A percentile compares a stretch with the other conserved stretches of the same genome.
Evolutionary conservation across 2,113 vertebrate species (phyloP).

Genomic region (Ammodramus savannarum): DNA sequence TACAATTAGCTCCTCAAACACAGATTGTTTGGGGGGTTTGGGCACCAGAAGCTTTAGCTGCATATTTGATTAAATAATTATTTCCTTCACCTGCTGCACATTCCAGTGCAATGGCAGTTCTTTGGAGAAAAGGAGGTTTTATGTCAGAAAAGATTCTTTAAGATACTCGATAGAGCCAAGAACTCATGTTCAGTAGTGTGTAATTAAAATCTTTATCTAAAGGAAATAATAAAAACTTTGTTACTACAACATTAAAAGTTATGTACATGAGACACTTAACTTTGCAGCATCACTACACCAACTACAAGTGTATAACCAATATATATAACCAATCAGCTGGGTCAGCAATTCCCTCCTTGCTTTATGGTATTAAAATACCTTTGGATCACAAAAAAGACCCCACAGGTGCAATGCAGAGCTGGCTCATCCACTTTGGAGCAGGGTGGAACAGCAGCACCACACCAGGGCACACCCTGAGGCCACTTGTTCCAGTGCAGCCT

Average conservation of each 20-base stretch:
- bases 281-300: neutral
- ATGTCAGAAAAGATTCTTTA: neutral
- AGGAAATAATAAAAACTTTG: neutral
- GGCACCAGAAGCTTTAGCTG: slow-evolving; percentile 26
- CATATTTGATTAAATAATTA: slow-evolving; percentile 58
- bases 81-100: slow-evolving; percentile 13
- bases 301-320: neutral
- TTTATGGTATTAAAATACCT: neutral
- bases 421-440: neutral
- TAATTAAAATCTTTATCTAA: slow-evolving; percentile 9
- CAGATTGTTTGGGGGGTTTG: slow-evolving; percentile 36
- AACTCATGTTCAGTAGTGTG: neutral
- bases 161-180: neutral
- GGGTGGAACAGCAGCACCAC: neutral
- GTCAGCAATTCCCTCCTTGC: neutral
- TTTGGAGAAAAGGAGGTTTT: neutral
- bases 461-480: neutral
- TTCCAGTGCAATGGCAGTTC: slow-evolving; percentile 9
- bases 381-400: too few relatives aligned
- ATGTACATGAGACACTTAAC: fast-evolving
- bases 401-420: neutral
- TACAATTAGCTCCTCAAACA: slow-evolving; percentile 38
- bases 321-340: fast-evolving
- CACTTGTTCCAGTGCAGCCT: neutral
- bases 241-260: neutral